Percentiles rank a stretch among this genome's conserved stretches.
phyloP scores from a whole-genome alignment of 2,797 vertebrate genomes.

The Gobio occitaniae region DNA sequence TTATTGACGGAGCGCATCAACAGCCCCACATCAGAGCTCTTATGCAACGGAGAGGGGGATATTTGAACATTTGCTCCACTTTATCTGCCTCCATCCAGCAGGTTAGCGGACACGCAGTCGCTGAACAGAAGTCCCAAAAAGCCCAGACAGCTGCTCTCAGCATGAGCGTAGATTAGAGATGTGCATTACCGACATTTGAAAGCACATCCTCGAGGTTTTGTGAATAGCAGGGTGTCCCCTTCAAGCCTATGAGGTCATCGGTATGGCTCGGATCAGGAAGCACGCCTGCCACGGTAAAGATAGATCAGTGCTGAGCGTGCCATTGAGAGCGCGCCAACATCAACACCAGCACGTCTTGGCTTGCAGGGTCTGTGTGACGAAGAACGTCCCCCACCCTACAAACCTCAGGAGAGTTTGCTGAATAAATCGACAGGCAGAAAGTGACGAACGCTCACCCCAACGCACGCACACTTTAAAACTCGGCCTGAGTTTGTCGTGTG shows the following conservation, averaged over 20 bases:
- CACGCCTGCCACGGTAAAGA: conserved; percentile 50
- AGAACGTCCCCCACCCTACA: background rate
- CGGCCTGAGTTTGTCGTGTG: background rate
- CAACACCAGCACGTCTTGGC: conserved; percentile 70
- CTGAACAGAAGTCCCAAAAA: conserved; percentile 19
- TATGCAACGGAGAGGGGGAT: background rate
- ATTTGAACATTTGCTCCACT: background rate
- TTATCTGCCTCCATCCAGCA: background rate
- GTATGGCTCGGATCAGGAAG: conserved; percentile 49
- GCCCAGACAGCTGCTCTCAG: conserved; percentile 17
- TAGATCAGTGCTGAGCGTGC: conserved; percentile 62
- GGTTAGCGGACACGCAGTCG: background rate
- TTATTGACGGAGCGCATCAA: conserved; percentile 5
- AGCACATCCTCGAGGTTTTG: background rate
- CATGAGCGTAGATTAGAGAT: background rate
- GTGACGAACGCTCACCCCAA: background rate
- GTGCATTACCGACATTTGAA: background rate
- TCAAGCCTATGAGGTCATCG: conserved; percentile 31
- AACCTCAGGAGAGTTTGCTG: background rate
- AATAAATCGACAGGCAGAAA: background rate
- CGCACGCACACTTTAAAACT: background rate
- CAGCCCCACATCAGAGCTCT: background rate
- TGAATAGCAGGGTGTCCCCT: conserved; percentile 30
- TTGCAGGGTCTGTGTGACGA: conserved; percentile 43
- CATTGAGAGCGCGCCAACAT: conserved; percentile 67